Percentiles rank a stretch among this genome's conserved stretches.
Evolutionary conservation across 2,113 vertebrate species (phyloP).

Genomic region (Ceratotherium simum): DNA sequence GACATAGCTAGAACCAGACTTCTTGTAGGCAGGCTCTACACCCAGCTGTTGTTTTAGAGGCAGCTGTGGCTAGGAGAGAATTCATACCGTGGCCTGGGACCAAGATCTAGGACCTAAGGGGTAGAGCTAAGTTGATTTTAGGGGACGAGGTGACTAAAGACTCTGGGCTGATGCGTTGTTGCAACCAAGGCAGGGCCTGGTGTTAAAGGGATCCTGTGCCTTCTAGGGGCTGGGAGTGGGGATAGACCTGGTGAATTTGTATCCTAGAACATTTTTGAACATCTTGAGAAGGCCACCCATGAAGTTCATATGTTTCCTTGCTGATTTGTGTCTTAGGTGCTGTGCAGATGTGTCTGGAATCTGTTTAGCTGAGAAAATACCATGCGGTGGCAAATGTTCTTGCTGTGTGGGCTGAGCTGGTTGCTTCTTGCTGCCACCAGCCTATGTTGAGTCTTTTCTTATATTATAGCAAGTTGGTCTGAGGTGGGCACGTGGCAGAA

Average conservation of each 20-base stretch:
- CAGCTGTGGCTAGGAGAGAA: background rate
- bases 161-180: background rate
- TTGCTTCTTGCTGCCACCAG: constrained; percentile 43
- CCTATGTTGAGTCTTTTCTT: constrained; percentile 22
- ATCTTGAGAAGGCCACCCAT: constrained; percentile 67
- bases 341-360: constrained; percentile 66
- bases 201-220: background rate
- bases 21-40: background rate
- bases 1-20: background rate
- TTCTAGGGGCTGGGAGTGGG: background rate
- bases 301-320: constrained; percentile 56
- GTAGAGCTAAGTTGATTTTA: constrained; percentile 43
- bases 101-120: background rate
- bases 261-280: constrained; percentile 37
- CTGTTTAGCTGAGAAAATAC: constrained; percentile 63
- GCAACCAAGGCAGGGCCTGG: background rate
- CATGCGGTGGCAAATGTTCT: constrained; percentile 25
- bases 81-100: background rate
- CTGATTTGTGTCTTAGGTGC: constrained; percentile 73
- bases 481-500: background rate
- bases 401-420: constrained; percentile 57
- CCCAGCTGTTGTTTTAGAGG: background rate
- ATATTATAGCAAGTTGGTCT: background rate
- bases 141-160: background rate
- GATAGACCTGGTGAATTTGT: constrained; percentile 51